Base-by-base conservation (phyloP, 2,797 vertebrate species). In the Sebastolobus altivelis region DNA sequence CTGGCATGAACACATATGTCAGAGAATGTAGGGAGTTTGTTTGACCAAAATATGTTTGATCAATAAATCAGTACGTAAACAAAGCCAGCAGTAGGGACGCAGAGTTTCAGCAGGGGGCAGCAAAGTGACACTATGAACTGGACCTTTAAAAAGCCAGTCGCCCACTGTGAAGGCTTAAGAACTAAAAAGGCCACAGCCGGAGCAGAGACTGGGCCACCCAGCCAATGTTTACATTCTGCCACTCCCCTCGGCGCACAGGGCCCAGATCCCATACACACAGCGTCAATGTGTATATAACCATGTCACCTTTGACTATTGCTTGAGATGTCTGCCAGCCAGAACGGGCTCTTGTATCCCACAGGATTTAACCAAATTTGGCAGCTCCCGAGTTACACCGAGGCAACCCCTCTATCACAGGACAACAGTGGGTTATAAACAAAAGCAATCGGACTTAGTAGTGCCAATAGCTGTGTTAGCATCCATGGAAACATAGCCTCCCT, bases 171-270 rank as follows among this genome's bases (percentile, higher is more conserved):
- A 66, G 62, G 40, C 49, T 82, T 76, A 35, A 65, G 61, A 70
- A 84, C 82, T 86, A 84, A 89, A 87, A 90, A 88, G 88, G 89
- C 83, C 78, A 84, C 54, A 78, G 72, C 37, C 62, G 49, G 77
- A 86, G 84, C 63, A 75, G 72, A 77, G 78, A 62, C 71, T 29
- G 8, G 92, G 87, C 93, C 94, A 94, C 92, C 91, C 89, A 92
- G 87, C 37, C 75, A 69, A 65, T 91, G 87, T 88, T 95, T 94
- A 94, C 80, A 79, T 88, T 84, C 80, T 87, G 89, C 77, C 89
- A 81, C 81, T 90, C 86, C 85, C 83, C 54, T 59, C 46, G 22
- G 80, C 27, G 12, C 85, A 80, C 55, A 72, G 65, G 69, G 71
- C 74, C 70, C 74, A 70, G 78, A 77, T 79, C 83, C 72, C 88